A percentile compares a stretch with the other conserved stretches of the same genome.
phyloP scores from a whole-genome alignment of 2,888 invertebrate genomes.

The Tenthredo notha region DNA sequence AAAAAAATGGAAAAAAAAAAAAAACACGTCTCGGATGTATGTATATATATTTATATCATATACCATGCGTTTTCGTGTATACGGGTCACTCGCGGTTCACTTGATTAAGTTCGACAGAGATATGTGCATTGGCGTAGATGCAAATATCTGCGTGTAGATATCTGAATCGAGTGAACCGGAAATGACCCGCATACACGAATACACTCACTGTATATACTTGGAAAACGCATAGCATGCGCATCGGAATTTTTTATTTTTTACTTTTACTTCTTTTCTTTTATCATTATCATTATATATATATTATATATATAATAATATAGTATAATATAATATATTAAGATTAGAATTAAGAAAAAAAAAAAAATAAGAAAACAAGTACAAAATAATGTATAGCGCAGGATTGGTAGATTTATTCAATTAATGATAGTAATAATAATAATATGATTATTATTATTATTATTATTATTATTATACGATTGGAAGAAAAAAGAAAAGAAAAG shows the following conservation, averaged over 20 bases:
- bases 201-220: no score
- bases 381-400: not conserved
- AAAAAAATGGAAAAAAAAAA: not conserved
- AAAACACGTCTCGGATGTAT: not conserved
- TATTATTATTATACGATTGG: conserved; percentile 1
- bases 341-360: conserved; percentile 71
- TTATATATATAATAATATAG: not conserved
- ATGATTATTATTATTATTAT: not conserved
- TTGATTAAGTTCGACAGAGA: no score
- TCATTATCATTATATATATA: conserved; percentile 6
- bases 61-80: no score
- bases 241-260: not conserved
- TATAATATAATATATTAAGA: conserved; percentile 65
- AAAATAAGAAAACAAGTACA: conserved; percentile 63
- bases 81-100: no score
- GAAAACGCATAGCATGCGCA: not conserved
- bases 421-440: not conserved
- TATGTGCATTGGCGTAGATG: no score
- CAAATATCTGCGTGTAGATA: no score
- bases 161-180: no score
- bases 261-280: not conserved
- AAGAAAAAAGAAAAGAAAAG: not conserved
- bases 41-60: not conserved
- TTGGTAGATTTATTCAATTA: not conserved
- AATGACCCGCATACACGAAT: no score